Evolutionary conservation across 2,797 vertebrate genomes (phyloP).

Genomic region (Lerista edwardsae): DNA sequence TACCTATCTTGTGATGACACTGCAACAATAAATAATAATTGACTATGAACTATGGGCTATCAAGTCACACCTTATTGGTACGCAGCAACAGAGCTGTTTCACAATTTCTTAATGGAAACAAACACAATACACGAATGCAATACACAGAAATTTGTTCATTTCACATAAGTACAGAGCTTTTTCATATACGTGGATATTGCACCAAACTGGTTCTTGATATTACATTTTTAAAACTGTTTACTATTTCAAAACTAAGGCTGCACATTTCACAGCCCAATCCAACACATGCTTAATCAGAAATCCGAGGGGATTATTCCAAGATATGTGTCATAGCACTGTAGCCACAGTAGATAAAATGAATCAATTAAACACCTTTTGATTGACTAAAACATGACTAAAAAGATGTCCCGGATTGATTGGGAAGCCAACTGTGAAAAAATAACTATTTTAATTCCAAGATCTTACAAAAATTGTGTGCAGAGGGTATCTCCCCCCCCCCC

Average conservation of each 20-base stretch:
- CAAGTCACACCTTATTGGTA: background rate
- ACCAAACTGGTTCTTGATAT: background rate
- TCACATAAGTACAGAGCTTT: background rate
- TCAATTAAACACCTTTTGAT: background rate
- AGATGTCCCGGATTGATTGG: background rate
- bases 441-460: background rate
- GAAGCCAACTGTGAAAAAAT: background rate
- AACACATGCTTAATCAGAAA: background rate
- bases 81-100: background rate
- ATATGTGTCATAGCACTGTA: background rate
- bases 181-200: background rate
- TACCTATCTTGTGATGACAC: background rate
- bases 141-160: too few species aligned
- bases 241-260: background rate
- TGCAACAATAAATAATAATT: background rate
- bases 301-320: too few species aligned
- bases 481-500: too few species aligned
- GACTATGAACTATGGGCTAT: background rate
- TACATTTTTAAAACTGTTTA: background rate
- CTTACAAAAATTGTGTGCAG: background rate
- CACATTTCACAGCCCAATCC: background rate
- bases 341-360: background rate
- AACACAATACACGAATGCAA: too few species aligned
- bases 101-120: background rate
- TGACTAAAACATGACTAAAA: background rate